A percentile compares a stretch with the other conserved stretches of the same genome.
phyloP scores from a whole-genome alignment of 1,140 invertebrate genomes.

The Sitodiplosis mosellana region DNA sequence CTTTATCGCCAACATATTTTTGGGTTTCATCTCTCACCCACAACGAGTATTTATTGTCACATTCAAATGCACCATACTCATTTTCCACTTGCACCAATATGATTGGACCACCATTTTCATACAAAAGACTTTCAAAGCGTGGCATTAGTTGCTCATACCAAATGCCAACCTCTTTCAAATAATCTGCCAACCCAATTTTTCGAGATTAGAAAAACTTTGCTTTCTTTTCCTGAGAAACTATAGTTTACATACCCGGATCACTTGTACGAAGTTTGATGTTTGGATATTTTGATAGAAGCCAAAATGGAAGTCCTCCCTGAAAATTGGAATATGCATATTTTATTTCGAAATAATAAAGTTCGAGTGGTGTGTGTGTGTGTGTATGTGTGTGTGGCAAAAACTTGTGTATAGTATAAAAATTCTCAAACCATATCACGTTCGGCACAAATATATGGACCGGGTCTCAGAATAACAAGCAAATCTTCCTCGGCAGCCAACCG shows the following conservation, averaged over 20 bases:
- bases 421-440: slow-evolving; percentile 30
- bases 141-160: slow-evolving; percentile 38
- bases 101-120: slow-evolving; percentile 54
- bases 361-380: not conserved
- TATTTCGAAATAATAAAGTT: not conserved
- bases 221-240: not conserved
- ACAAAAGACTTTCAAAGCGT: slow-evolving; percentile 33
- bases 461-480: slow-evolving; percentile 51
- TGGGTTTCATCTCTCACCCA: slow-evolving; percentile 37
- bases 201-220: slow-evolving; percentile 1
- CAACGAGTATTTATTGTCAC: slow-evolving; percentile 40
- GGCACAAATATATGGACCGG: slow-evolving; percentile 71
- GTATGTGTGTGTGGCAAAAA: too few relatives aligned
- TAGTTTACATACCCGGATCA: slow-evolving; percentile 29
- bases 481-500: slow-evolving; percentile 46
- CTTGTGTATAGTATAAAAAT: not conserved
- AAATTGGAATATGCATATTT: slow-evolving; percentile 9
- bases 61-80: slow-evolving; percentile 58
- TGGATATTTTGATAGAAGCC: slow-evolving; percentile 50
- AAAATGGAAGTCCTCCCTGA: slow-evolving; percentile 63
- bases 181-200: slow-evolving; percentile 18
- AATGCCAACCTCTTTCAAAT: slow-evolving; percentile 32
- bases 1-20: slow-evolving; percentile 32
- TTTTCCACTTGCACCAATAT: slow-evolving; percentile 71
- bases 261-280: slow-evolving; percentile 42